These are phyloP conservation scores for Ceratina japonica DNA, from an alignment of 1,140 invertebrate species.

Conservation along the genomic window DNA sequence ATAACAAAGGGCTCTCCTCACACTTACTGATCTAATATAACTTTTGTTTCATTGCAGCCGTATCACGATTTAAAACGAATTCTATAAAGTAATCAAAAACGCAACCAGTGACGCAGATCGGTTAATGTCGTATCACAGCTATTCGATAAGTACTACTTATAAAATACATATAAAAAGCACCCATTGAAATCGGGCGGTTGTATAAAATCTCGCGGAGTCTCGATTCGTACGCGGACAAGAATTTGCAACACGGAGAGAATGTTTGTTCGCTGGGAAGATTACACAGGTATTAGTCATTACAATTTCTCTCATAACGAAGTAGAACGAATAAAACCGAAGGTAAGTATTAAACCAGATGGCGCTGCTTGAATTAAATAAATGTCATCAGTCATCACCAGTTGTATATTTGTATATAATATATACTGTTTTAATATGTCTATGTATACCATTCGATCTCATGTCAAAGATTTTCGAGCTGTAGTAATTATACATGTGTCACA, in stretches of 20 bases:
- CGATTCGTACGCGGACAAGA: slow-evolving; percentile 8
- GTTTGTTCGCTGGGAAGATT: slow-evolving; percentile 32
- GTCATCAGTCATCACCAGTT: background rate
- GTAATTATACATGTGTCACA: too few species aligned
- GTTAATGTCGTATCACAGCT: slow-evolving; percentile 59
- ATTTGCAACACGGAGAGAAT: slow-evolving; percentile 41
- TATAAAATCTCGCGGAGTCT: slow-evolving; percentile 31
- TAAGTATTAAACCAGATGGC: slow-evolving; percentile 36
- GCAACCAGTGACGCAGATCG: slow-evolving; percentile 49
- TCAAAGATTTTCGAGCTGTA: too few species aligned
- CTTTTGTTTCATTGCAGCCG: slow-evolving; percentile 44
- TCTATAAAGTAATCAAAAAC: slow-evolving; percentile 47
- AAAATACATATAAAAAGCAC: slow-evolving; percentile 55
- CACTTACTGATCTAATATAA: slow-evolving; percentile 61
- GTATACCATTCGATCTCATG: too few species aligned
- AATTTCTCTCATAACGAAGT: slow-evolving; percentile 53
- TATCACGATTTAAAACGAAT: slow-evolving; percentile 55
- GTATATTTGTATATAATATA: too few species aligned
- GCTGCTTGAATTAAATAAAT: slow-evolving; percentile 11
- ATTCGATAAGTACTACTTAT: slow-evolving; percentile 62
- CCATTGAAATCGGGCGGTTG: slow-evolving; percentile 17
- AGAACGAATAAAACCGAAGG: slow-evolving; percentile 44
- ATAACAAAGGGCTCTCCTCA: slow-evolving; percentile 21
- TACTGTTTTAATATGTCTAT: too few species aligned
- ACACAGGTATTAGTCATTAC: slow-evolving; percentile 54